Base-by-base conservation (phyloP, 2,113 vertebrate genomes). In the Chionis minor region DNA sequence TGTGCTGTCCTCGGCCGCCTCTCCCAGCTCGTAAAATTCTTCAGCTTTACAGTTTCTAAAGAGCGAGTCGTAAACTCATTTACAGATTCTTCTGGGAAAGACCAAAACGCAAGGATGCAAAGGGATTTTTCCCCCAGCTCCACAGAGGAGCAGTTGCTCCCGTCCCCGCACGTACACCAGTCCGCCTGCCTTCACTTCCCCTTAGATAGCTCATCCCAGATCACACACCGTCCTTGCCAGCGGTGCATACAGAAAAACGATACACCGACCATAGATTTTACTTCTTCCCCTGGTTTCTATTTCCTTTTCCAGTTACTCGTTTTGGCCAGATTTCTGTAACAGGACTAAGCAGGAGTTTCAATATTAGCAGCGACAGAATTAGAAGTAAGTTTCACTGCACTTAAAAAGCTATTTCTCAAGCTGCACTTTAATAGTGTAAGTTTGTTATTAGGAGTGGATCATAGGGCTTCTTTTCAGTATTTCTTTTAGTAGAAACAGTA, bases 61-160 rank as follows among this genome's bases (percentile, higher is more conserved):
- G 33, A 30, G 13, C 10, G 22, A 13, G 16, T 3, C 8, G 62
- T 12, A 40, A 67, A n/a, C 8, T 61, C 67, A 27, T 19, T 22
- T 22, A 27, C 54, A 35, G 26, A 12, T 38, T 32, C 7, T 35
- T 40, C 54, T 42, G 19, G 8, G 3, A 30, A 35, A 16, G 15
- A 40, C 22, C 17, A 26, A 35, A 42, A 40, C 56, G 6, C 47
- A 20, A 63, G 1, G 2, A 13, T 18, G 33, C 70, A 42, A 9
- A 12, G 12, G 12, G 4, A 5, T 2, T 87, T 59, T 70, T 59
- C 55, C 54, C 20, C 20, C 44, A 38, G 54, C 23, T 70, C 18
- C 30, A 9, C 17, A 2, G 4, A 13, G 0, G 0, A 74, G 19
- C n/a, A 61, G 30, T 35, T 5, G 2, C 67, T 16, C 2, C 28